Evolutionary conservation across 2,888 invertebrate species (phyloP).

Genomic region (Amphipyra berbera): DNA sequence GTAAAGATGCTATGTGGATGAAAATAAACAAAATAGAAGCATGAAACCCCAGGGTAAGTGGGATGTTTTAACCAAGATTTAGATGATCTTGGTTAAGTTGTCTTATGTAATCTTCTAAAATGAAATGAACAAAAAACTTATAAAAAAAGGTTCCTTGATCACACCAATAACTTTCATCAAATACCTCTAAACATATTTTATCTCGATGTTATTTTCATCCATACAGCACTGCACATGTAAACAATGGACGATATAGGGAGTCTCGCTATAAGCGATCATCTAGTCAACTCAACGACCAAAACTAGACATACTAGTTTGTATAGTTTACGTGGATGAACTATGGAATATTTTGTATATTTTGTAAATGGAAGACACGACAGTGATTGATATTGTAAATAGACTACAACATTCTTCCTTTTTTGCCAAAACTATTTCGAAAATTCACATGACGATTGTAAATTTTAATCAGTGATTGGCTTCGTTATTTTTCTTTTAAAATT

Average conservation of each 20-base stretch:
- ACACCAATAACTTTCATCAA: background rate
- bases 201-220: constrained; percentile 27
- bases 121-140: no score
- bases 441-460: background rate
- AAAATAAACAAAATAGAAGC: constrained; percentile 23
- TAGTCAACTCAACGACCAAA: constrained; percentile 63
- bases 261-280: constrained; percentile 32
- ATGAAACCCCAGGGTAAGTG: background rate
- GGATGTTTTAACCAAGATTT: no score
- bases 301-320: constrained; percentile 54
- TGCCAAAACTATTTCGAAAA: background rate
- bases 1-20: constrained; percentile 53
- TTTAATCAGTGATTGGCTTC: background rate
- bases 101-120: no score
- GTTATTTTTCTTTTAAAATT: background rate
- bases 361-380: constrained; percentile 82
- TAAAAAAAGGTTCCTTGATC: background rate
- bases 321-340: constrained; percentile 41
- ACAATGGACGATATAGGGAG: constrained; percentile 6
- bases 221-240: constrained; percentile 23
- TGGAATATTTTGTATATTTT: constrained; percentile 78
- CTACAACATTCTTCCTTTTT: constrained; percentile 35
- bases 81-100: no score
- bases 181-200: background rate
- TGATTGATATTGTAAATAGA: constrained; percentile 67